Percentiles rank a stretch among this genome's conserved stretches.
Evolutionary conservation across 2,113 vertebrate species (phyloP).

Genomic region (Phocoena sinus): DNA sequence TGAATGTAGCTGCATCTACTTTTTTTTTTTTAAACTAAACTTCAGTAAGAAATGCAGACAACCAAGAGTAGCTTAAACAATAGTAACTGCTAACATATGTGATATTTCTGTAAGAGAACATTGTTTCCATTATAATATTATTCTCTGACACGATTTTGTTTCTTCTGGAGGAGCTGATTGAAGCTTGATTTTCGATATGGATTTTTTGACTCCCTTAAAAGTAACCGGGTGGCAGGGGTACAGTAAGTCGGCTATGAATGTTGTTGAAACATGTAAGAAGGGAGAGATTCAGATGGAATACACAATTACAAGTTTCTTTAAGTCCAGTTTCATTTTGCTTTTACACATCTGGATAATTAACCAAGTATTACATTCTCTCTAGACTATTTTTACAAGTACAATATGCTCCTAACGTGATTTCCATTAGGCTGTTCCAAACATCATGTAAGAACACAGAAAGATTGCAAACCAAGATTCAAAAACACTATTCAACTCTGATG

Average conservation of each 20-base stretch:
- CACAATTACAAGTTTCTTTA: constrained; percentile 39
- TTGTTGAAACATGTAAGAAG: constrained; percentile 54
- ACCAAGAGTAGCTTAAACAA: constrained; percentile 17
- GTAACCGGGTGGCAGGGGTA: constrained; percentile 36
- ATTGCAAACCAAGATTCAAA: constrained; percentile 45
- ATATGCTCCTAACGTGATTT: constrained; percentile 49
- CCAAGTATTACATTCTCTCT: constrained; percentile 47
- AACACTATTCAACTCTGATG: neutral
- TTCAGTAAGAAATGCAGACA: constrained; percentile 21
- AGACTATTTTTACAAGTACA: constrained; percentile 69
- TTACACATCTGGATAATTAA: constrained; percentile 72
- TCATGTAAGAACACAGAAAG: constrained; percentile 42
- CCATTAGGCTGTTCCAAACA: constrained; percentile 51
- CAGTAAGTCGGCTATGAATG: neutral
- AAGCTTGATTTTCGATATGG: constrained; percentile 71
- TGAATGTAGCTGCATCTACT: neutral
- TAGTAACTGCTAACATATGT: constrained; percentile 76
- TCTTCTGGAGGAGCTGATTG: constrained; percentile 64
- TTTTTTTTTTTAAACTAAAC: neutral
- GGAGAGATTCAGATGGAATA: constrained; percentile 16
- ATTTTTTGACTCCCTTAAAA: constrained; percentile 47
- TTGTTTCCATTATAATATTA: constrained; percentile 75
- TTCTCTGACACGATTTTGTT: constrained; percentile 57
- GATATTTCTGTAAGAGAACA: constrained; percentile 45
- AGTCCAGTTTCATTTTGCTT: constrained; percentile 45